A percentile compares a stretch with the other conserved stretches of the same genome.
Conservation (phyloP, 2,113 vertebrate genomes). For the Otis tarda region DNA sequence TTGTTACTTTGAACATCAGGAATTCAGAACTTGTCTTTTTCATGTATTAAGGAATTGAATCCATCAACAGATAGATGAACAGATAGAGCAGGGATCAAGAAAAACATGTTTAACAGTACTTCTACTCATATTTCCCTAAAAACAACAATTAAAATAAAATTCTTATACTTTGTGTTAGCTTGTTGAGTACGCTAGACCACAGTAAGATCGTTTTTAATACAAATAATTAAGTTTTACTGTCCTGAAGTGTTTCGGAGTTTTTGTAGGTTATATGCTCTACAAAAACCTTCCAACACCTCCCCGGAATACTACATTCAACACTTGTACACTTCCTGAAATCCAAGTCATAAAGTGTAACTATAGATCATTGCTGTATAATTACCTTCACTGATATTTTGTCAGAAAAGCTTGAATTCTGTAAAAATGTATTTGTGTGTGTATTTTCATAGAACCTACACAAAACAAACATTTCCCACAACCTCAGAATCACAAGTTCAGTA, state of each 20-base stretch:
- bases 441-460: neutral
- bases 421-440: neutral
- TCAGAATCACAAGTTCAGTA: rapidly evolving
- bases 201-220: neutral
- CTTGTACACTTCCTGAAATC: neutral
- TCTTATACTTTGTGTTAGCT: neutral
- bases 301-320: neutral
- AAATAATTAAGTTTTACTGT: neutral
- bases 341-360: neutral
- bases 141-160: neutral
- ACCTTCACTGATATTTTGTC: neutral
- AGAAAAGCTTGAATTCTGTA: neutral
- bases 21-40: neutral
- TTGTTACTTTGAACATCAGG: neutral
- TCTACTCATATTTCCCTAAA: too few species aligned
- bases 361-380: rapidly evolving
- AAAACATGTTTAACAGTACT: neutral
- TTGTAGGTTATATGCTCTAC: neutral
- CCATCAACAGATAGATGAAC: neutral
- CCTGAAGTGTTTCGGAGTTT: neutral
- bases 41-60: neutral
- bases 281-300: neutral
- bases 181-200: neutral
- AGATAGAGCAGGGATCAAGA: neutral
- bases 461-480: neutral